These are phyloP conservation scores for Marcusenius ussheri DNA, from an alignment of 2,113 vertebrate genomes.

Conservation along the genomic window DNA sequence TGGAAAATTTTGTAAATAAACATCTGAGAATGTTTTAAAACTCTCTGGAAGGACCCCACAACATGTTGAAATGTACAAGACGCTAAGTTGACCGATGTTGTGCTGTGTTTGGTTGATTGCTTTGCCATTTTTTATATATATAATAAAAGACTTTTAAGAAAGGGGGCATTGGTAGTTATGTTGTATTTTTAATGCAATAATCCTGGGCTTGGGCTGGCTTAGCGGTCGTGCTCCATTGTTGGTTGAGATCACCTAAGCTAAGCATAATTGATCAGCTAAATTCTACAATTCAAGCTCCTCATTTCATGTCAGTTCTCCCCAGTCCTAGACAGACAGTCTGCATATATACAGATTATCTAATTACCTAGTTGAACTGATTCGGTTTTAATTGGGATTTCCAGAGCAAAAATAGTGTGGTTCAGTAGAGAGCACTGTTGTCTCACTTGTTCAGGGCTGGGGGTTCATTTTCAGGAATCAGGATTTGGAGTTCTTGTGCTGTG, in stretches of 20 bases:
- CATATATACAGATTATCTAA: not conserved
- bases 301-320: not conserved
- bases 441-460: not conserved
- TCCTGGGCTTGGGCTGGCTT: not conserved
- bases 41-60: slow-evolving; percentile 65
- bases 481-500: not conserved
- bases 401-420: not conserved
- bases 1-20: slow-evolving; percentile 83
- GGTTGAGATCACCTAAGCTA: not conserved
- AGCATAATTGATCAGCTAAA: not conserved
- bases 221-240: not conserved
- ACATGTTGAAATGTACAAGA: slow-evolving; percentile 77
- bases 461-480: not conserved
- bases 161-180: not conserved
- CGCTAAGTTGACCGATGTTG: slow-evolving; percentile 75
- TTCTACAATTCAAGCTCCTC: not conserved
- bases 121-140: slow-evolving; percentile 64
- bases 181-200: not conserved
- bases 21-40: slow-evolving; percentile 85
- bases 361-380: not conserved
- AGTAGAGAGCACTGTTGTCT: not conserved
- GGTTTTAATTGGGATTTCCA: not conserved
- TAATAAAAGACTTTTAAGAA: slow-evolving; percentile 55
- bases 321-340: not conserved
- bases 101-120: slow-evolving; percentile 58